These are phyloP conservation scores for Hydrotaea diabolus DNA, from an alignment of 2,888 invertebrate species.

Conservation along the genomic window DNA sequence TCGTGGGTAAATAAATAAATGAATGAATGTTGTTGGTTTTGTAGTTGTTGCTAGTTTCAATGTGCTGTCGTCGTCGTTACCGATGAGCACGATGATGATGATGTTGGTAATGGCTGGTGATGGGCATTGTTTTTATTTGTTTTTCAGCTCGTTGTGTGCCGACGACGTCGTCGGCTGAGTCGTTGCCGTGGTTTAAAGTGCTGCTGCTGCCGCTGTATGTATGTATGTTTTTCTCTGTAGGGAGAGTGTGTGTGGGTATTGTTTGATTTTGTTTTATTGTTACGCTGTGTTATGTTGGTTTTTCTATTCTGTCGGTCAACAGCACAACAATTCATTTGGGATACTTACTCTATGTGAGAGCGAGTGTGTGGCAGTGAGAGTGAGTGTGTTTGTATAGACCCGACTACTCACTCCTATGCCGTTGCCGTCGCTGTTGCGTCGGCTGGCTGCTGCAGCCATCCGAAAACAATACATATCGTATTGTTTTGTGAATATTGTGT, in stretches of 20 bases:
- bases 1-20: conserved; percentile 30
- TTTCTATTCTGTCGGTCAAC: conserved; percentile 31
- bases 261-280: conserved; percentile 9
- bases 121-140: conserved; percentile 29
- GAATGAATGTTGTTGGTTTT: conserved; percentile 18
- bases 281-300: conserved; percentile 5
- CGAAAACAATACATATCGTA: conserved; percentile 30
- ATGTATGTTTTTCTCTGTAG: neutral
- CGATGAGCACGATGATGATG: neutral
- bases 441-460: conserved; percentile 1
- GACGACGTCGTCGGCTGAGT: neutral
- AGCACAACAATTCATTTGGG: conserved; percentile 17
- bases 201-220: neutral
- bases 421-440: neutral
- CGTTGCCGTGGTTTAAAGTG: neutral
- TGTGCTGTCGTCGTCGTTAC: neutral
- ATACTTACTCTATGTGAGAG: neutral
- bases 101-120: conserved; percentile 2
- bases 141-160: neutral
- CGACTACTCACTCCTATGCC: neutral
- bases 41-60: conserved; percentile 25
- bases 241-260: conserved; percentile 3
- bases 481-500: conserved; percentile 34
- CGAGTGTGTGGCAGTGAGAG: neutral
- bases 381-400: too few relatives aligned